Conservation (phyloP, 2,797 vertebrate species). For the Ptychobarbus kaznakovi region DNA sequence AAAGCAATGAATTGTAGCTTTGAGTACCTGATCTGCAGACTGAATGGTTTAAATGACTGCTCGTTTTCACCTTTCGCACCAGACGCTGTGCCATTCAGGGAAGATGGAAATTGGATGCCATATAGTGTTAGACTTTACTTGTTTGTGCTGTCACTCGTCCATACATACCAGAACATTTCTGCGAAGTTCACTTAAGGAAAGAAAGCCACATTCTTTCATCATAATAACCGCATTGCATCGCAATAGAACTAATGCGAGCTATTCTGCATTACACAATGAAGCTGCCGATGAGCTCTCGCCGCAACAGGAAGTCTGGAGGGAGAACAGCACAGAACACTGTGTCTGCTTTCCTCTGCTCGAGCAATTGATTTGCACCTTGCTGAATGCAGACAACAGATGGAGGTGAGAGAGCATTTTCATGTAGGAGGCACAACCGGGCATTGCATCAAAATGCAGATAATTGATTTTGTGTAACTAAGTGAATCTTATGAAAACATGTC, state of each 20-base stretch:
- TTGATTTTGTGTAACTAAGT: not conserved
- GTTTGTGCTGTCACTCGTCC: not conserved
- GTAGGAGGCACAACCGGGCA: not conserved
- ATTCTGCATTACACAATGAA: conserved; percentile 11
- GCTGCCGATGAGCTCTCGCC: conserved; percentile 2
- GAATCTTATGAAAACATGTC: not conserved
- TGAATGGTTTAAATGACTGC: conserved; percentile 50
- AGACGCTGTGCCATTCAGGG: not conserved
- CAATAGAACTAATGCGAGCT: not conserved
- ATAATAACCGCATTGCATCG: not conserved
- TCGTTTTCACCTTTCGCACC: conserved; percentile 14
- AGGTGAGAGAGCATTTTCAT: conserved; percentile 7
- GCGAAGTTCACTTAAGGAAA: not conserved
- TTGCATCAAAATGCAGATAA: conserved; percentile 13
- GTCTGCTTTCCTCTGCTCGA: conserved; percentile 20
- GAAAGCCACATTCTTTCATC: conserved; percentile 4
- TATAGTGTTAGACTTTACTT: not conserved
- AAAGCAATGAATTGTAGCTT: conserved; percentile 30
- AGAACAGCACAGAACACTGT: conserved; percentile 35
- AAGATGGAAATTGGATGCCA: conserved; percentile 1
- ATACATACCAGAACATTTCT: not conserved
- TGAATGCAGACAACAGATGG: conserved; percentile 20
- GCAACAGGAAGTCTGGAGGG: conserved; percentile 14
- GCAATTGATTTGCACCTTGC: conserved; percentile 38
- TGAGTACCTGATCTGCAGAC: conserved; percentile 37